Evolutionary conservation across 2,113 vertebrate genomes (phyloP), one percentile per base, ranked within the genome.

Genomic region (Origma solitaria): DNA sequence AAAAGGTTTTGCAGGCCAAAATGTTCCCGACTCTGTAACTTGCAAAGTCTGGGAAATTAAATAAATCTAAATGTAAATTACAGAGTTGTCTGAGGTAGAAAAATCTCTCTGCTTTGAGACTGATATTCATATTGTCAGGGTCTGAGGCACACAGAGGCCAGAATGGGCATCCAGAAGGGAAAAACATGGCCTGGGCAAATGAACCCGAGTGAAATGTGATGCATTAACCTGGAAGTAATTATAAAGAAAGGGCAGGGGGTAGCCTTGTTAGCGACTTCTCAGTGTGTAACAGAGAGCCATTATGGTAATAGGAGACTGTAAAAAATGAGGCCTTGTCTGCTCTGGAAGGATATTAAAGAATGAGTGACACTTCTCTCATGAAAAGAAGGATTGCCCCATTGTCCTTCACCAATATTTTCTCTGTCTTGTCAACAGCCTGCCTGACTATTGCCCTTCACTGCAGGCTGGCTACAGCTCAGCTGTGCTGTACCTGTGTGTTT

Each of bases 31-130:
- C 70, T 97, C 30, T 15, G 91, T 96, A 97, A 96, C 94, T 97
- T 97, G 94, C 90, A 79, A 70, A 95, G 90, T 92, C 93, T 97
- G 81, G 97, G 96, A 98, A 98, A 97, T 97, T 96, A 98, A 97
- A 97, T 95, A 95, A 97, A 95, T 97, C 72, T 96, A 94, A 98
- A 97, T 97, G 97, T 94, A 97, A 98, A 98, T 97, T 97, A 88
- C 91, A 91, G 89, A 88, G 72, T 95, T 95, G 91, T 94, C 96
- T 97, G 97, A 93, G 54, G 89, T 75, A 83, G 94, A 94, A 92
- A 94, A 88, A 68, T 90, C 21, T 86, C 90, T 69, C 7, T 71
- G 78, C 95, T 96, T 94, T 96, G 86, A 97, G 49, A 70, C 73
- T 92, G 96, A 97, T 97, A 96, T 96, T 97, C 96, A 91, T 96